phyloP scores from a whole-genome alignment of 2,113 vertebrate species.

The Triplophysa rosa region DNA sequence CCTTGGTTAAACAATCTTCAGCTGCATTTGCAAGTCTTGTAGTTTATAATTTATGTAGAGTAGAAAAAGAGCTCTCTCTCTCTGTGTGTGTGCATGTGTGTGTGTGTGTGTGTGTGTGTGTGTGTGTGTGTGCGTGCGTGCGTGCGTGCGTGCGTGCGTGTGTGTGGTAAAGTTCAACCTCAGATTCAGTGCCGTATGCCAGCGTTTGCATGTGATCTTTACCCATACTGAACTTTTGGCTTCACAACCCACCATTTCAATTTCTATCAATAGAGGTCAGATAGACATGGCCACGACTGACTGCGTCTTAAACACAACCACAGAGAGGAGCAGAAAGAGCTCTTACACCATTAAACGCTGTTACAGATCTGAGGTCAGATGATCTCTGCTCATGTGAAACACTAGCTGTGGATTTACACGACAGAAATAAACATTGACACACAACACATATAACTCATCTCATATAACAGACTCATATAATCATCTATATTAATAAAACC shows the following conservation, averaged over 20 bases:
- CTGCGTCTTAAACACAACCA: neutral
- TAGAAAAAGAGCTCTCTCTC: neutral
- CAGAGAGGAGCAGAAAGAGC: neutral
- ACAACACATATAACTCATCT: too few relatives aligned
- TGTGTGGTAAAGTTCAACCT: neutral
- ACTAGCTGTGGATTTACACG: conserved; percentile 31
- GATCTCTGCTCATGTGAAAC: conserved; percentile 4
- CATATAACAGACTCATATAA: neutral
- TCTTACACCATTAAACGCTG: neutral
- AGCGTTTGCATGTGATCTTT: conserved; percentile 20
- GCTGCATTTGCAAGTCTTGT: neutral
- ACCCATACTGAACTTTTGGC: conserved; percentile 5
- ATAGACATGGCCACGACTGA: conserved; percentile 16
- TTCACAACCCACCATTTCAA: conserved; percentile 21
- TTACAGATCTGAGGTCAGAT: conserved; percentile 4
- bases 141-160: too few relatives aligned
- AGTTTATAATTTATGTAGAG: neutral
- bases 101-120: too few relatives aligned
- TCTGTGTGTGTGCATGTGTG: neutral
- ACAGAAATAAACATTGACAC: conserved; percentile 44
- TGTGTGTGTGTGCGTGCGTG: too few relatives aligned
- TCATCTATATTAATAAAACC: neutral
- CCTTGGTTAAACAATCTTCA: too few relatives aligned
- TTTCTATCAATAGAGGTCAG: conserved; percentile 29
- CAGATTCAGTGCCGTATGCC: neutral